Conservation (phyloP, 2,113 vertebrate species). For the Sceloporus tristichus region DNA sequence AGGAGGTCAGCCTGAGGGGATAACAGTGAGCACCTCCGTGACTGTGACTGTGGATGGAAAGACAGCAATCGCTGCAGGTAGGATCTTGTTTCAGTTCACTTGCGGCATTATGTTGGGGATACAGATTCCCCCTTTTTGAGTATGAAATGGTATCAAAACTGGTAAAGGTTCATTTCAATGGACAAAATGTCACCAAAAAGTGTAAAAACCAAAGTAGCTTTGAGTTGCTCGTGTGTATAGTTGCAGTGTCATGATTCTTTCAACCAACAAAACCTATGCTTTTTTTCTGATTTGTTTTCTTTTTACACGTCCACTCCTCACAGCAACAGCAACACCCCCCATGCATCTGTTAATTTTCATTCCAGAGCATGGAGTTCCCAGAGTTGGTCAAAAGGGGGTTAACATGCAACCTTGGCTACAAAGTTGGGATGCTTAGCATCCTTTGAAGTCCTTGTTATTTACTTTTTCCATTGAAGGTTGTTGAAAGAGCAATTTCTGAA, state of each 20-base stretch:
- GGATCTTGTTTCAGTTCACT: slow-evolving; percentile 62
- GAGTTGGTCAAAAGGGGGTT: neutral
- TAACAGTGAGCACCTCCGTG: slow-evolving; percentile 88
- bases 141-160: neutral
- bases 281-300: neutral
- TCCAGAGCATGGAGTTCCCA: neutral
- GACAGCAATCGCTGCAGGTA: slow-evolving; percentile 95
- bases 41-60: slow-evolving; percentile 88
- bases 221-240: neutral
- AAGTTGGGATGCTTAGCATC: neutral
- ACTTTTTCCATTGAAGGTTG: neutral
- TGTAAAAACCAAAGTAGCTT: too few relatives aligned
- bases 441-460: neutral
- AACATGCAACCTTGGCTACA: neutral
- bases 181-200: too few relatives aligned
- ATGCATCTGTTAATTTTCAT: neutral
- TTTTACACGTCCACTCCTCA: neutral
- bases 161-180: neutral
- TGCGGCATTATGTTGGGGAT: slow-evolving; percentile 20
- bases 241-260: neutral
- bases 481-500: neutral
- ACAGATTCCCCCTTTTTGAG: neutral
- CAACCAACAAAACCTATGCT: neutral
- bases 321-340: neutral
- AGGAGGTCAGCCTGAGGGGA: slow-evolving; percentile 71